A percentile compares a stretch with the other conserved stretches of the same genome.
Conservation (phyloP, 2,888 invertebrate genomes). For the Andrena hattorfiana region DNA sequence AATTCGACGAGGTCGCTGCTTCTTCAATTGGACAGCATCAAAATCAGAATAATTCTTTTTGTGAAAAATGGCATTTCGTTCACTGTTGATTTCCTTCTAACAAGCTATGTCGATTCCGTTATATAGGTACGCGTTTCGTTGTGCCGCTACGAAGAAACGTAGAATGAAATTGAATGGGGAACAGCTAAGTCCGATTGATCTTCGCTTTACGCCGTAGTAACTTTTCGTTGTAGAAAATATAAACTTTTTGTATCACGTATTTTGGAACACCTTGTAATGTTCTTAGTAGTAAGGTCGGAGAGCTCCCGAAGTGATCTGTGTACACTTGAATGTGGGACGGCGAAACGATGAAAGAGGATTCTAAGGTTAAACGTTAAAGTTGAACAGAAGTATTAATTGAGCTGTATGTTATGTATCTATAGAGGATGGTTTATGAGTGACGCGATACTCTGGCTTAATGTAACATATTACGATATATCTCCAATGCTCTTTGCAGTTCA, state of each 20-base stretch:
- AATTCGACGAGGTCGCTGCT: conserved; percentile 2
- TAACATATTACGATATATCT: conserved; percentile 78
- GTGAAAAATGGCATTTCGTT: conserved; percentile 58
- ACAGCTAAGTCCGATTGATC: conserved; percentile 17
- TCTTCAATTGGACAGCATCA: conserved; percentile 16
- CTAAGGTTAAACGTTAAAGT: conserved; percentile 78
- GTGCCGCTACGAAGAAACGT: neutral
- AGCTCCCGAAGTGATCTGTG: conserved; percentile 20
- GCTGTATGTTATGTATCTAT: conserved; percentile 82
- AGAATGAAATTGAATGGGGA: conserved; percentile 20
- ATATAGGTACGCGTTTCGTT: conserved; percentile 1
- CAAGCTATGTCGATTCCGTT: neutral
- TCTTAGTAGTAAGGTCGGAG: conserved; percentile 13
- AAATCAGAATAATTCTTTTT: conserved; percentile 59
- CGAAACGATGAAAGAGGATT: conserved; percentile 41
- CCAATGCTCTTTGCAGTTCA: conserved; percentile 71
- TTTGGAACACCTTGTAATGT: neutral
- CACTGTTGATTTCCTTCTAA: neutral
- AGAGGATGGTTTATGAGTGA: conserved; percentile 78
- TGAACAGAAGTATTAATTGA: conserved; percentile 83
- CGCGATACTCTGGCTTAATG: conserved; percentile 77
- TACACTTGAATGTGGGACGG: conserved; percentile 4
- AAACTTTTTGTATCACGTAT: neutral
- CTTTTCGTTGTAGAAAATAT: conserved; percentile 2
- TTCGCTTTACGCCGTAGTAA: neutral